Percentiles rank a stretch among this genome's conserved stretches.
Conservation (phyloP, 1,140 invertebrate genomes). For the Triops longicaudatus region DNA sequence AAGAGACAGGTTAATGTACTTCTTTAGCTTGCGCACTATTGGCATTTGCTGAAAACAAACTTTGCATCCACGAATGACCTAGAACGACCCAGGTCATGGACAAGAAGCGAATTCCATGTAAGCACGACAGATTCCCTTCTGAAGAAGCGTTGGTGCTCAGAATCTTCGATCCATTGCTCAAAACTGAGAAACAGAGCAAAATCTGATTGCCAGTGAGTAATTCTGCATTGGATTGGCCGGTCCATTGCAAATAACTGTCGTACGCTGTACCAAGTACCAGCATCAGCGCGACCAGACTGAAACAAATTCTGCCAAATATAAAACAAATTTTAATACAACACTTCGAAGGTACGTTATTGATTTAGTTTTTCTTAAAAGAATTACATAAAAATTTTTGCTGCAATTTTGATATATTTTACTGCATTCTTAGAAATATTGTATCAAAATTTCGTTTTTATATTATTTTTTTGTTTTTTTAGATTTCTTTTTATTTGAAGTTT, state of each 20-base stretch:
- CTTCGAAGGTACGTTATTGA: too few relatives aligned
- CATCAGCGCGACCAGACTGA: not conserved
- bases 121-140: conserved; percentile 39
- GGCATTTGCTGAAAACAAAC: not conserved
- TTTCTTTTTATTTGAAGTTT: too few relatives aligned
- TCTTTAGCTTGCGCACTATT: not conserved
- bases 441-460: too few relatives aligned
- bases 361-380: too few relatives aligned
- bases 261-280: not conserved
- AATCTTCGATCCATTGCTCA: conserved; percentile 19
- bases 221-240: not conserved
- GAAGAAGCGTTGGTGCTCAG: conserved; percentile 34
- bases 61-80: conserved; percentile 21
- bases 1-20: conserved; percentile 37
- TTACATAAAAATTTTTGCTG: too few relatives aligned
- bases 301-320: not conserved
- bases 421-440: too few relatives aligned
- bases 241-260: not conserved
- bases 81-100: conserved; percentile 25
- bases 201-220: not conserved
- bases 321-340: not conserved
- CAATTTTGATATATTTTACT: too few relatives aligned
- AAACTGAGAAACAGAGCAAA: conserved; percentile 14
- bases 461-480: too few relatives aligned
- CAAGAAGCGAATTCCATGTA: conserved; percentile 26